A percentile compares a stretch with the other conserved stretches of the same genome.
Conservation (phyloP, 2,797 vertebrate species). For the Diceros bicornis region DNA sequence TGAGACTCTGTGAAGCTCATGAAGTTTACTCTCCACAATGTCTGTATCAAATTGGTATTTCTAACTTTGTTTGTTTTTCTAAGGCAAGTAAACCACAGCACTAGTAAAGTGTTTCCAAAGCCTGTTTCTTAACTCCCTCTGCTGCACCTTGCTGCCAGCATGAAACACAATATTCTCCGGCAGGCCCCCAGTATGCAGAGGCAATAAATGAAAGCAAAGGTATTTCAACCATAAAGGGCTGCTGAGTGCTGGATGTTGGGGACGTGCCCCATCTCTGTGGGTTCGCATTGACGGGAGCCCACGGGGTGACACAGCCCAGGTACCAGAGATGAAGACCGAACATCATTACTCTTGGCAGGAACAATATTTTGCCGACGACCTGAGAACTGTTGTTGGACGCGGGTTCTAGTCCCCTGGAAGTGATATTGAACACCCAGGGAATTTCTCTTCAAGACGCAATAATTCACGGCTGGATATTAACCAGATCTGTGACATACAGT, state of each 20-base stretch:
- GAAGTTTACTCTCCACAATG: neutral
- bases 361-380: neutral
- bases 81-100: neutral
- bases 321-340: neutral
- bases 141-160: neutral
- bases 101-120: conserved; percentile 49
- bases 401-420: conserved; percentile 62
- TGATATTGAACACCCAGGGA: conserved; percentile 63
- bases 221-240: neutral
- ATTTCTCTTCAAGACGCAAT: conserved; percentile 71
- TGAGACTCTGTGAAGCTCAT: neutral
- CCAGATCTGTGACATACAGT: conserved; percentile 70
- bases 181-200: neutral
- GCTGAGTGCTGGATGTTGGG: neutral
- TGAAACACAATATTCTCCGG: neutral
- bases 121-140: neutral
- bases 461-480: conserved; percentile 73
- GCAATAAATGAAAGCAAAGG: neutral
- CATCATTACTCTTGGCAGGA: conserved; percentile 61
- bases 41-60: neutral
- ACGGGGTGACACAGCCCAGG: accelerated
- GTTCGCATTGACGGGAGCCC: neutral
- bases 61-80: conserved; percentile 38
- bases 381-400: neutral
- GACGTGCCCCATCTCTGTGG: neutral